Evolutionary conservation across 2,888 invertebrate genomes (phyloP), one percentile per base, ranked within the genome.

Genomic region (Steinernema hermaphroditum): DNA sequence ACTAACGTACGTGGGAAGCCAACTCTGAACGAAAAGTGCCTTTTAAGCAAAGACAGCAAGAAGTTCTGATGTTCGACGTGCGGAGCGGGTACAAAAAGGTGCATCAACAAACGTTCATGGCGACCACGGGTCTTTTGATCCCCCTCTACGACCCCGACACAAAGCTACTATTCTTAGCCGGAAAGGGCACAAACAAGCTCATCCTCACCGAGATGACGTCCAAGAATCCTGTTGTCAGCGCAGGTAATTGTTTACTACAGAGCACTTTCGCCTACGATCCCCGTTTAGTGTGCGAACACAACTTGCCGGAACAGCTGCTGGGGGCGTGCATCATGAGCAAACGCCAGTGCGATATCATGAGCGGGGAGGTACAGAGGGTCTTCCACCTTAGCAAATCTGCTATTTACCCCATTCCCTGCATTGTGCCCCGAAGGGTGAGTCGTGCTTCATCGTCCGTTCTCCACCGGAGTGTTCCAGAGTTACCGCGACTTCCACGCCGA

Each of bases 401-500:
- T 78, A 93, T 96, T 54, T 91, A 94, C 85, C 95, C 96, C 22
- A 92, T 95, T 78, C 94, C 94, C 89, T 96, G 95, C 88, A 94
- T 94, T 88, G 94, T 94, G 80, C 94, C 94, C 14, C 90, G 94
- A 85, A 93, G 94, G 91, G 93, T 94, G 84, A 80, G 86, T 72
- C 62, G n/a, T n/a, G n/a, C n/a, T n/a, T n/a, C n/a, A n/a, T n/a
- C n/a, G n/a, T n/a, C n/a, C n/a, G n/a, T 49, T 70, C 37, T 12
- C 32, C 77, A n/a, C n/a, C n/a, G n/a, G n/a, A n/a, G n/a, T n/a
- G 78, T 87, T 88, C 43, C 86, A 93, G 93, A 92, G 92, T 68
- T 94, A 94, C 88, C 90, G 94, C 83, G 95, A 96, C 82, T 96
- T 94, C 87, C 96, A 96, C 88, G 92, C 92, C 1, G 96, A 96